Evolutionary conservation across 2,113 vertebrate species (phyloP).

Genomic region (Orientallactaga bullata): DNA sequence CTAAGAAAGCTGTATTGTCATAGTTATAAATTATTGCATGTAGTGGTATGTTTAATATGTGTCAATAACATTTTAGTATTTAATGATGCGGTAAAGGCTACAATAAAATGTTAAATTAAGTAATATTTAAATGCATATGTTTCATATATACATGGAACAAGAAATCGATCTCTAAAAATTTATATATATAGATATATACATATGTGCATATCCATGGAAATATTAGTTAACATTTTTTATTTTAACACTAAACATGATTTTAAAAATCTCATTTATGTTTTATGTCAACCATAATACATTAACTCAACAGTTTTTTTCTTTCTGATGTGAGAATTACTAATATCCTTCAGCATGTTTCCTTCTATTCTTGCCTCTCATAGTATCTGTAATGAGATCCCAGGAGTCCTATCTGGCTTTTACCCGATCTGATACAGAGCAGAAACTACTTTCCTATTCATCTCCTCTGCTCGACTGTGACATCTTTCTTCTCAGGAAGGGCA

Average conservation of each 20-base stretch:
- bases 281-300: background rate
- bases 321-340: background rate
- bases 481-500: background rate
- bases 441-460: background rate
- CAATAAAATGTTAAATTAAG: slow-evolving; percentile 2
- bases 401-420: background rate
- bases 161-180: background rate
- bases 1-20: background rate
- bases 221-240: background rate
- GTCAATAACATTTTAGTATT: background rate
- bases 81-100: background rate
- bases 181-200: background rate
- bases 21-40: background rate
- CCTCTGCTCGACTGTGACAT: background rate
- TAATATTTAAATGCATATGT: background rate
- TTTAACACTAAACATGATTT: background rate
- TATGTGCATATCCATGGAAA: background rate
- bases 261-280: background rate
- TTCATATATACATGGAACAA: background rate
- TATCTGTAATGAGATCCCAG: background rate
- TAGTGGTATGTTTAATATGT: background rate
- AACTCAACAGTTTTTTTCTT: background rate
- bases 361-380: accelerated
- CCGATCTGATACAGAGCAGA: background rate
- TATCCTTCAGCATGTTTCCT: background rate